Conservation (phyloP, 2,113 vertebrate genomes). For the Micromys minutus region DNA sequence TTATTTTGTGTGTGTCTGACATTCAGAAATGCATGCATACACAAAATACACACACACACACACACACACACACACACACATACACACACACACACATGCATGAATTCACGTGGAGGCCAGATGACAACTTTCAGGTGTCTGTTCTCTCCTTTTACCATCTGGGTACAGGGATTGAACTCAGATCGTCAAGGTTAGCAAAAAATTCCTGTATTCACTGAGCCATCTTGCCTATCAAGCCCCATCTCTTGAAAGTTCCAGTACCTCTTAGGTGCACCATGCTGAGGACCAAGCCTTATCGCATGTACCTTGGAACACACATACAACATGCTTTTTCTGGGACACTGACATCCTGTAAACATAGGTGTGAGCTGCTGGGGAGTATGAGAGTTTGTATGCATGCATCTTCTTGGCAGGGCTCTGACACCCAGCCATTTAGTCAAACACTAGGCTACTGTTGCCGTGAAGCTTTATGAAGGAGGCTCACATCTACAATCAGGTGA, state of each 20-base stretch:
- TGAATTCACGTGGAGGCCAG: background rate
- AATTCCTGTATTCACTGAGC: background rate
- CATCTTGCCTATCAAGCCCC: background rate
- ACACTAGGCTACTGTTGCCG: background rate
- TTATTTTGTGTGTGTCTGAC: background rate
- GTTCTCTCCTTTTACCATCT: background rate
- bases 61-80: too few relatives aligned
- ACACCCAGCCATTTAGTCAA: background rate
- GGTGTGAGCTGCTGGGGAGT: background rate
- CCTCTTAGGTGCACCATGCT: background rate
- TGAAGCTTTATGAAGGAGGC: background rate
- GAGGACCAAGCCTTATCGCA: background rate
- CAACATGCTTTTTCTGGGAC: background rate
- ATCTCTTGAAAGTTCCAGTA: background rate
- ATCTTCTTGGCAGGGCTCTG: background rate
- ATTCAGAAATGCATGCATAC: too few relatives aligned
- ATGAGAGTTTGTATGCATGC: background rate
- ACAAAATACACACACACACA: too few relatives aligned
- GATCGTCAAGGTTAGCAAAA: background rate
- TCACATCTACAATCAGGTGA: background rate
- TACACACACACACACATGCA: background rate
- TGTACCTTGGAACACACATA: background rate
- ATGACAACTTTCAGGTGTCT: background rate
- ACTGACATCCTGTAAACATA: too few relatives aligned
- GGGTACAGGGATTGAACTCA: background rate